Percentiles rank a stretch among this genome's conserved stretches.
phyloP scores from a whole-genome alignment of 1,140 invertebrate species.

The Archivesica marissinica region DNA sequence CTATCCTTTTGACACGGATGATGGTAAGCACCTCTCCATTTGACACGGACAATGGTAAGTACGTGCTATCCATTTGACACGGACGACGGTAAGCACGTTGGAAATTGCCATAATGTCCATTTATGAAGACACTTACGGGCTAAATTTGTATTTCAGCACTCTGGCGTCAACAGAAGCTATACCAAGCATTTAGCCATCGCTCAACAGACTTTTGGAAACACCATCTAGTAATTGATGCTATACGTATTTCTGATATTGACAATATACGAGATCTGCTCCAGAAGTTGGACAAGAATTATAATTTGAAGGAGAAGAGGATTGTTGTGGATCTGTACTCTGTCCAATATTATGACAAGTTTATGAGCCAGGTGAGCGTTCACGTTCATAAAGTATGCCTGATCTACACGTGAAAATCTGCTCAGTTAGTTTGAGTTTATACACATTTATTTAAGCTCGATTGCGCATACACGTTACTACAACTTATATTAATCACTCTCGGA shows the following conservation, averaged over 20 bases:
- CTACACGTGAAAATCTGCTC: too few relatives aligned
- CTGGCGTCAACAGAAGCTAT: constrained; percentile 29
- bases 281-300: constrained; percentile 42
- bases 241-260: constrained; percentile 33
- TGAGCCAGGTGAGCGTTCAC: constrained; percentile 51
- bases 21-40: too few relatives aligned
- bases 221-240: constrained; percentile 9
- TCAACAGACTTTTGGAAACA: neutral
- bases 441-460: too few relatives aligned
- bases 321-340: constrained; percentile 37
- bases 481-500: too few relatives aligned
- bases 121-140: too few relatives aligned
- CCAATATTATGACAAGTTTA: constrained; percentile 30
- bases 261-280: constrained; percentile 29
- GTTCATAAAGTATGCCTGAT: too few relatives aligned
- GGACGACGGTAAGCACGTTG: too few relatives aligned
- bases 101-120: too few relatives aligned
- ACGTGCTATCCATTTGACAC: too few relatives aligned
- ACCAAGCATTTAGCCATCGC: constrained; percentile 29
- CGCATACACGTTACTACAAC: too few relatives aligned
- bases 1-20: too few relatives aligned
- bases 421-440: too few relatives aligned
- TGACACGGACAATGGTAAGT: constrained; percentile 97
- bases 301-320: neutral
- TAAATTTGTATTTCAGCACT: neutral